Conservation (phyloP, 2,113 vertebrate species). For the Protomyctophum bolini region DNA sequence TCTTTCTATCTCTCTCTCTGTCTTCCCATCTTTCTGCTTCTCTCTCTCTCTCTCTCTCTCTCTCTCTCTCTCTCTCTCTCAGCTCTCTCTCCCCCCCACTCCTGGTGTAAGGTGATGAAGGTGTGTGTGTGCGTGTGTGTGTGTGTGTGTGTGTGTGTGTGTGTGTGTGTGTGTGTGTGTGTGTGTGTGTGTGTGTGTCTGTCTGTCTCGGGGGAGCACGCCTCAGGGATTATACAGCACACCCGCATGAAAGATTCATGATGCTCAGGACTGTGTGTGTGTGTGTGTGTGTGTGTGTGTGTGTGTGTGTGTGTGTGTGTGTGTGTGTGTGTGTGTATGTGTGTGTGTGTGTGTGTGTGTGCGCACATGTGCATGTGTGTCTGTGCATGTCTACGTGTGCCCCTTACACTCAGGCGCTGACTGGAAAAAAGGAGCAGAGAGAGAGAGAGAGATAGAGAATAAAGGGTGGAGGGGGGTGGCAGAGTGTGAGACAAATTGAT, state of each 20-base stretch:
- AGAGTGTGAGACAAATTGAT: slow-evolving; percentile 74
- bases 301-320: slow-evolving; percentile 48
- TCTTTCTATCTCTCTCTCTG: slow-evolving; percentile 1
- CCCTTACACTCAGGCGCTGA: not conserved
- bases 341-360: slow-evolving; percentile 20
- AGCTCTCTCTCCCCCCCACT: slow-evolving; percentile 42
- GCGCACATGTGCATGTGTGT: slow-evolving; percentile 22
- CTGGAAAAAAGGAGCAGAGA: slow-evolving; percentile 57
- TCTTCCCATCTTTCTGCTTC: not conserved
- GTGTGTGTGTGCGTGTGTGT: slow-evolving; percentile 51
- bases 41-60: slow-evolving; percentile 54
- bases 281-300: slow-evolving; percentile 29
- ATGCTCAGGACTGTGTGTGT: slow-evolving; percentile 61
- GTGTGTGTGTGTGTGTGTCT: slow-evolving; percentile 1
- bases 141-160: slow-evolving; percentile 42
- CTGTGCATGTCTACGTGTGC: slow-evolving; percentile 14
- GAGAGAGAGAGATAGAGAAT: slow-evolving; percentile 48
- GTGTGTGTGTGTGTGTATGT: slow-evolving; percentile 38
- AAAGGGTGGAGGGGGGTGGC: slow-evolving; percentile 28
- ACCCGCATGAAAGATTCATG: slow-evolving; percentile 84
- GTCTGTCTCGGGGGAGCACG: slow-evolving; percentile 70
- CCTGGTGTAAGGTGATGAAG: slow-evolving; percentile 74
- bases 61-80: slow-evolving; percentile 36
- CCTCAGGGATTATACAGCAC: slow-evolving; percentile 81
- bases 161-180: not conserved